Evolutionary conservation across 2,113 vertebrate species (phyloP).

Genomic region (Trematomus loennbergii): DNA sequence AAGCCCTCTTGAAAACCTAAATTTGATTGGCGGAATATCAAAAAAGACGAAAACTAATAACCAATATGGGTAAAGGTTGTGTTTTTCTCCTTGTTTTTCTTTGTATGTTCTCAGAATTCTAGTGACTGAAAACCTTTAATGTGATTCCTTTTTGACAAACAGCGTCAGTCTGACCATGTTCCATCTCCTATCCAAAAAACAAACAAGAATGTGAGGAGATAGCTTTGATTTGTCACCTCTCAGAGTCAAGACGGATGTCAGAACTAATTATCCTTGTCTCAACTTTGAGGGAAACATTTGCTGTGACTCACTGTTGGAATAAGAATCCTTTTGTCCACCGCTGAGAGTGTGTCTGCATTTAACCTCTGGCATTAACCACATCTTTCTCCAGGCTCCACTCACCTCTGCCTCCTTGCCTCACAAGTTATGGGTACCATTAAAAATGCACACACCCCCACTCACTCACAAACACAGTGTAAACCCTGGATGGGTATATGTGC

Average conservation of each 20-base stretch:
- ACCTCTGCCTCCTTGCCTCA: slow-evolving; percentile 33
- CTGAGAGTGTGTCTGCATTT: slow-evolving; percentile 6
- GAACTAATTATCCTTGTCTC: slow-evolving; percentile 7
- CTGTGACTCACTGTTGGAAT: slow-evolving; percentile 7
- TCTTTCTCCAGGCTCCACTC: slow-evolving; percentile 22
- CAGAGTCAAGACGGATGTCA: neutral
- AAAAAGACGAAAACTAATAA: too few relatives aligned
- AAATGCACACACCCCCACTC: slow-evolving; percentile 1
- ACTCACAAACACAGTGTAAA: slow-evolving; percentile 24
- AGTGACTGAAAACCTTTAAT: too few relatives aligned
- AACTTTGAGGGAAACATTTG: slow-evolving; percentile 1
- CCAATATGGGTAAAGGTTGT: too few relatives aligned
- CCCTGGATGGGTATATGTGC: slow-evolving; percentile 31
- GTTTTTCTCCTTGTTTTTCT: too few relatives aligned
- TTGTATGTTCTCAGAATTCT: too few relatives aligned
- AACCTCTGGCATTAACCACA: slow-evolving; percentile 10
- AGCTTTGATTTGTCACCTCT: neutral
- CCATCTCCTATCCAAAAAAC: neutral
- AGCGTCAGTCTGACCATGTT: neutral
- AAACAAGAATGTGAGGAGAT: neutral
- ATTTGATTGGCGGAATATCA: too few relatives aligned
- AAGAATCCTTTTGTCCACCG: slow-evolving; percentile 3
- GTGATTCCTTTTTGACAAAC: neutral
- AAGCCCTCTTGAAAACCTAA: too few relatives aligned
- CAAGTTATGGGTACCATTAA: slow-evolving; percentile 48